Conservation (phyloP, 2,113 vertebrate genomes). For the Ascaphus truei region DNA sequence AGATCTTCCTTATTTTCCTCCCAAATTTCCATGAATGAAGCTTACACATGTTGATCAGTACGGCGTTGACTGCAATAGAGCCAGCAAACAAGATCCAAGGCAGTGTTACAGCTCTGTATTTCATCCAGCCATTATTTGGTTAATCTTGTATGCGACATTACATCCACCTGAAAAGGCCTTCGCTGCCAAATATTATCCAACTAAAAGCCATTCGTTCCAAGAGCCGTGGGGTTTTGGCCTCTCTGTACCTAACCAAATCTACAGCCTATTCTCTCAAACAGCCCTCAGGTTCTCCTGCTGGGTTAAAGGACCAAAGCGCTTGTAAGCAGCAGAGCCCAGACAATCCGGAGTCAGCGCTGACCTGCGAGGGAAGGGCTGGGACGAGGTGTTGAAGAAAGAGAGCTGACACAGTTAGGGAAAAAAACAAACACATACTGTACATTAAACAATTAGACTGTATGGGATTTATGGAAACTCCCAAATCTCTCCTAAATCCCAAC, state of each 20-base stretch:
- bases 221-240: not conserved
- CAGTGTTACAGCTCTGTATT: no score
- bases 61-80: no score
- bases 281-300: conserved; percentile 10
- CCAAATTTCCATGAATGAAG: no score
- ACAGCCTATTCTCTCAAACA: not conserved
- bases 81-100: no score
- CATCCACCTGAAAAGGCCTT: not conserved
- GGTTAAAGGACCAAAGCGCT: conserved; percentile 21
- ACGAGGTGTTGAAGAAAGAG: not conserved
- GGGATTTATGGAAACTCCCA: conserved; percentile 1
- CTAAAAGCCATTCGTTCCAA: conserved; percentile 11
- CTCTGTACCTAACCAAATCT: not conserved
- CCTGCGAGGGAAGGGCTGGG: not conserved
- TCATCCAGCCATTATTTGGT: not conserved
- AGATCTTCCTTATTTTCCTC: no score
- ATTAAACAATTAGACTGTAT: not conserved
- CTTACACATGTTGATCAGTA: no score
- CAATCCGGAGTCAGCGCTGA: conserved; percentile 4
- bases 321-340: conserved; percentile 13
- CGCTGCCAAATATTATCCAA: conserved; percentile 14
- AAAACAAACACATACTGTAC: not conserved
- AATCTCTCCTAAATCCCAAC: not conserved
- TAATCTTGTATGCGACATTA: not conserved
- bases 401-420: not conserved